Conservation (phyloP, 2,888 invertebrate species). For the Mechanitis mazaeus region DNA sequence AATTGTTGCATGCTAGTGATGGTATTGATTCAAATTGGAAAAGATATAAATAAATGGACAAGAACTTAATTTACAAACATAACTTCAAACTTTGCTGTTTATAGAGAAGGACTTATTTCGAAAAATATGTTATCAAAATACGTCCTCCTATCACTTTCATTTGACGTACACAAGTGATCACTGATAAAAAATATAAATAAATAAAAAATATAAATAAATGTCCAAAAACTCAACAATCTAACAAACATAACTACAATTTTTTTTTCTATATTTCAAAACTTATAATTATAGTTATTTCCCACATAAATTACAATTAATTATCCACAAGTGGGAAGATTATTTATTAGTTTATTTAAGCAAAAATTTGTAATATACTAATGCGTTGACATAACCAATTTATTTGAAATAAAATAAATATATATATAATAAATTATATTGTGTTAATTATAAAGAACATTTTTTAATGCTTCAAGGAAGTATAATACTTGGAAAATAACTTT, state of each 20-base stretch:
- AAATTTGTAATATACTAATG: neutral
- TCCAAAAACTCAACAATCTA: too few species aligned
- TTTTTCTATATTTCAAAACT: neutral
- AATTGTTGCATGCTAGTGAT: too few species aligned
- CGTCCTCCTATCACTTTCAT: too few species aligned
- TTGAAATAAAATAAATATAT: neutral
- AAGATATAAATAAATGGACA: too few species aligned
- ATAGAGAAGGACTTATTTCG: too few species aligned
- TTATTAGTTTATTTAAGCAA: constrained; percentile 8
- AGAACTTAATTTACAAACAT: too few species aligned
- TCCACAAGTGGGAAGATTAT: constrained; percentile 14
- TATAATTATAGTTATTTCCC: neutral
- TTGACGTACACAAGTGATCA: too few species aligned
- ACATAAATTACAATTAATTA: constrained; percentile 18
- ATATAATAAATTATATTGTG: neutral
- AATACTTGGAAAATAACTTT: constrained; percentile 1
- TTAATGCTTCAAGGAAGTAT: too few species aligned
- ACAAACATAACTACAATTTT: too few species aligned
- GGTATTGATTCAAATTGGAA: too few species aligned
- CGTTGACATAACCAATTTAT: neutral
- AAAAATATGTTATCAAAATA: too few species aligned
- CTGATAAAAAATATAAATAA: neutral
- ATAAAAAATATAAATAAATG: neutral
- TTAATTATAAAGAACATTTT: neutral
- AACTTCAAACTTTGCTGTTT: too few species aligned